A percentile compares a stretch with the other conserved stretches of the same genome.
These are phyloP conservation scores for Iphiclides podalirius DNA, from an alignment of 2,888 invertebrate genomes.

Conservation along the genomic window DNA sequence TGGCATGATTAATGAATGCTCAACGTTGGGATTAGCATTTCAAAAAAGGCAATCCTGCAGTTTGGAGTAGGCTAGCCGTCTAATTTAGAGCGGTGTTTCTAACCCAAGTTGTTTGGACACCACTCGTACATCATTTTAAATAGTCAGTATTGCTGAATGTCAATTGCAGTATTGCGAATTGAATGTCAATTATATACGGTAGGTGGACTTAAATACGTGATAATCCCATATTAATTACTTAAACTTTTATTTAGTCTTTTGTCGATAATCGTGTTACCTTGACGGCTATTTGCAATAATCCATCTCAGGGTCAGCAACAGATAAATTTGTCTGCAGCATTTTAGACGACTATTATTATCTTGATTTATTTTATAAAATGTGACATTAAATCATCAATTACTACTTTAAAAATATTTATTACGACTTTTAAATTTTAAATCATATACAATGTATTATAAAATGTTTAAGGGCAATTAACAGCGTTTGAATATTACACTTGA, in stretches of 20 bases:
- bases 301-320: slow-evolving; percentile 15
- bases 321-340: slow-evolving; percentile 3
- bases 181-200: slow-evolving; percentile 23
- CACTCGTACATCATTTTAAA: slow-evolving; percentile 61
- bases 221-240: slow-evolving; percentile 20
- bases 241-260: slow-evolving; percentile 8
- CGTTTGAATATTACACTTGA: too few relatives aligned
- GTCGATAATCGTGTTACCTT: slow-evolving; percentile 12
- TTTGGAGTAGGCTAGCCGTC: slow-evolving; percentile 45
- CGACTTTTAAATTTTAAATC: too few relatives aligned
- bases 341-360: slow-evolving; percentile 9
- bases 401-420: background rate
- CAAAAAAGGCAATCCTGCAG: slow-evolving; percentile 62
- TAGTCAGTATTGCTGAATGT: slow-evolving; percentile 44
- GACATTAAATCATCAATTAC: background rate
- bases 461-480: too few relatives aligned
- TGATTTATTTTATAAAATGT: slow-evolving; percentile 2
- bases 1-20: slow-evolving; percentile 48
- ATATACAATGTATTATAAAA: too few relatives aligned
- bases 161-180: too few relatives aligned
- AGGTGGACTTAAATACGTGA: slow-evolving; percentile 14
- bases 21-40: slow-evolving; percentile 58
- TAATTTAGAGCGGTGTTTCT: slow-evolving; percentile 49
- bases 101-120: slow-evolving; percentile 71
- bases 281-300: slow-evolving; percentile 14